Evolutionary conservation across 2,113 vertebrate species (phyloP).

Genomic region (Alligator mississippiensis): DNA sequence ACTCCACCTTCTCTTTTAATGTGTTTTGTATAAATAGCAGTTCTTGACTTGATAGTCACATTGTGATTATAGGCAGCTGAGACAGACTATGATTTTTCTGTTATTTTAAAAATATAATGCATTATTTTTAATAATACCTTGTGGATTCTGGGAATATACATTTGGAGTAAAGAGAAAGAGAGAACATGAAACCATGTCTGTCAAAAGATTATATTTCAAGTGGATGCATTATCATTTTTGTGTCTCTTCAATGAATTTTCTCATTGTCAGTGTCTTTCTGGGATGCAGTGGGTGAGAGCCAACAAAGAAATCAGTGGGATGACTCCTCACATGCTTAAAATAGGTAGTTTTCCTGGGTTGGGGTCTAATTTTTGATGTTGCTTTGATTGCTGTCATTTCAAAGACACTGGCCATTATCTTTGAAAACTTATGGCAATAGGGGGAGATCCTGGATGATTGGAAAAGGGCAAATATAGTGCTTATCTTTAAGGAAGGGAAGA

Average conservation of each 20-base stretch:
- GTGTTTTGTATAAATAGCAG: conserved; percentile 50
- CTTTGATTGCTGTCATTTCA: too few species aligned
- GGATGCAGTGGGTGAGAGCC: neutral
- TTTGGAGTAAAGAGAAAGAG: conserved; percentile 14
- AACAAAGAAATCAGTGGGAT: neutral
- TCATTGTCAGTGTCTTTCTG: neutral
- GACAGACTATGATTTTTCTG: neutral
- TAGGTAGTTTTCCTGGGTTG: neutral
- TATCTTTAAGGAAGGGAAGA: too few species aligned
- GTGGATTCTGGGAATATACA: neutral
- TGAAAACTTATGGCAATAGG: too few species aligned
- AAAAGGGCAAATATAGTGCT: too few species aligned
- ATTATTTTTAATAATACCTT: neutral
- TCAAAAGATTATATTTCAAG: neutral
- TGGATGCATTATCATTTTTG: neutral
- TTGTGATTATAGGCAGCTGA: conserved; percentile 6
- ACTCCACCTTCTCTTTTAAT: neutral
- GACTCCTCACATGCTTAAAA: neutral
- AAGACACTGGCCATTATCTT: too few species aligned
- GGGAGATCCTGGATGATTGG: too few species aligned
- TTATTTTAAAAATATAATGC: fast-evolving
- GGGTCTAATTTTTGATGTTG: neutral
- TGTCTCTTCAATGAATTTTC: neutral
- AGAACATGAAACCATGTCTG: neutral
- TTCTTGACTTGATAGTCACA: conserved; percentile 8